Percentiles rank a stretch among this genome's conserved stretches.
phyloP scores from a whole-genome alignment of 2,888 invertebrate genomes.

The Amphipyra berbera region DNA sequence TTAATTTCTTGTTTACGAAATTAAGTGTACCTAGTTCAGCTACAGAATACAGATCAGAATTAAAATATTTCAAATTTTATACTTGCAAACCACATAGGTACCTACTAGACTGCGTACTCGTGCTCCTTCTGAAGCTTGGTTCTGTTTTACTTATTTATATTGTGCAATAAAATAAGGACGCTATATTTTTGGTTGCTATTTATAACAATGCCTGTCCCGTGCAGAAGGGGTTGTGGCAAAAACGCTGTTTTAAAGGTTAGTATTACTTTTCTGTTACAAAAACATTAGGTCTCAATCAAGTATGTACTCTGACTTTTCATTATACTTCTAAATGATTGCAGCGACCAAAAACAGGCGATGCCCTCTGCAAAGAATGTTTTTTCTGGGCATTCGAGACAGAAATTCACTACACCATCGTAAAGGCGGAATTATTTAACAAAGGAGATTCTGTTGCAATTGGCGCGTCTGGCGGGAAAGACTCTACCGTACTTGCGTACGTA shows the following conservation, averaged over 20 bases:
- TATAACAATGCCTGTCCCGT: constrained; percentile 91
- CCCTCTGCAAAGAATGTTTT: constrained; percentile 98
- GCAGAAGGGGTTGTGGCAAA: constrained; percentile 93
- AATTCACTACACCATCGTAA: constrained; percentile 96
- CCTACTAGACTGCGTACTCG: no score
- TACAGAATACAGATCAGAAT: no score
- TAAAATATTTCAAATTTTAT: no score
- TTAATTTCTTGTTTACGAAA: no score
- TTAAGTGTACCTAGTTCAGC: no score
- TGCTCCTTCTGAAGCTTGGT: no score
- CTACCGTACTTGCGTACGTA: constrained; percentile 98
- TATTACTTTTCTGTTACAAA: constrained; percentile 5
- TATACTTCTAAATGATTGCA: constrained; percentile 72
- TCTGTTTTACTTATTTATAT: no score
- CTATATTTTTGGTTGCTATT: background rate
- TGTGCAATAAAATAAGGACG: background rate
- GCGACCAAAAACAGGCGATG: constrained; percentile 97
- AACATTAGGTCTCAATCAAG: background rate
- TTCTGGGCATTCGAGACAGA: constrained; percentile 98
- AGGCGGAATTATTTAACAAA: constrained; percentile 94
- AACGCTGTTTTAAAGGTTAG: constrained; percentile 93
- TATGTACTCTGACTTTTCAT: background rate
- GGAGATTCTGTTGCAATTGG: constrained; percentile 97
- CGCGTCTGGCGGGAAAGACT: constrained; percentile 98
- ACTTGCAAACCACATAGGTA: no score